Conservation (phyloP, 2,113 vertebrate species). For the Myotis lucifugus region DNA sequence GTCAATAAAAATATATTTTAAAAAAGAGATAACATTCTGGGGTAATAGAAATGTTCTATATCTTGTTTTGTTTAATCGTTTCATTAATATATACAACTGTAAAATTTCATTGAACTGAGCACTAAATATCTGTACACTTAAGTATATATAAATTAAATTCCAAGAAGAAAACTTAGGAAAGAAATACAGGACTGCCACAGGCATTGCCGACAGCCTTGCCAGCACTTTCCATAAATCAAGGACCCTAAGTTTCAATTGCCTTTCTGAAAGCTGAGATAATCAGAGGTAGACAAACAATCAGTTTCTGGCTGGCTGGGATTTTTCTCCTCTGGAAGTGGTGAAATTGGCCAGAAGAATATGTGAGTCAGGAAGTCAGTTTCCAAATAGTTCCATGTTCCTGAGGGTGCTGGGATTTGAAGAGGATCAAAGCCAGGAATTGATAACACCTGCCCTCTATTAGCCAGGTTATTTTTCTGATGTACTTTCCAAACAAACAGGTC, state of each 20-base stretch:
- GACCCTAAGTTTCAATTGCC: neutral
- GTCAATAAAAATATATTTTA: too few relatives aligned
- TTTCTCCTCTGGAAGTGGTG: neutral
- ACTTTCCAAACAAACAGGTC: neutral
- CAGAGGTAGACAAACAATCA: neutral
- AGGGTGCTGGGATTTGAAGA: neutral
- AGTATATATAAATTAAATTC: neutral
- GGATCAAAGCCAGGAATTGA: neutral
- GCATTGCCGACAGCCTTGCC: neutral
- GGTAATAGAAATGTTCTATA: neutral
- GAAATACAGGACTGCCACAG: neutral
- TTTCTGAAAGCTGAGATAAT: neutral
- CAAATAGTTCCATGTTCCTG: neutral
- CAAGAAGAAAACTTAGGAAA: neutral
- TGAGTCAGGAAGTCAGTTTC: conserved; percentile 43
- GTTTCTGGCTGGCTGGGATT: neutral
- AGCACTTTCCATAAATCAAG: neutral
- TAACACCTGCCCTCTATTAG: neutral
- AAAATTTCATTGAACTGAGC: neutral
- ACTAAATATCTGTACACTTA: neutral
- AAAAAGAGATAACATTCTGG: accelerated
- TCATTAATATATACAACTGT: neutral
- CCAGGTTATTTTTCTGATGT: neutral
- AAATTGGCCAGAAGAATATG: neutral
- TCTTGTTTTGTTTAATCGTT: neutral